Evolutionary conservation across 2,797 vertebrate species (phyloP), one percentile per base, ranked within the genome.

Genomic region (Triplophysa yarkandensis): DNA sequence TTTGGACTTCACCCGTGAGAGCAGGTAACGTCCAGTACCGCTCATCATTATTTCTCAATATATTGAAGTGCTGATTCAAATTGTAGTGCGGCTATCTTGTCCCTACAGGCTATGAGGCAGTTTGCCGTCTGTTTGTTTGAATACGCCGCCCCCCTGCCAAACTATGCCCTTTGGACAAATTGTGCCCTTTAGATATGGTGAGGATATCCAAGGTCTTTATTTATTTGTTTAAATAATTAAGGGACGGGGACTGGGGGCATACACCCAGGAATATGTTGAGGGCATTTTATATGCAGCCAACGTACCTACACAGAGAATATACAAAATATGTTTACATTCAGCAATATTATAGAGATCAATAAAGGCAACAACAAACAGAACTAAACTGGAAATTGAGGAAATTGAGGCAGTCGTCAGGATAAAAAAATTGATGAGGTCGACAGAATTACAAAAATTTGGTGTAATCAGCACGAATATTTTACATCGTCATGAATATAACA

Each of bases 31-130:
- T 32, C 63, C 58, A 52, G 46, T 48, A 50, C n/a, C 21, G 21
- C 46, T 36, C 54, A 11, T 28, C 68, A 55, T 41, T 72, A 27
- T 50, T 39, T 62, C 64, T 68, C 73, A 62, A 73, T 67, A 48
- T 46, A 78, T 46, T 5, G 7, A 23, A 54, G 32, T 30, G 68
- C 39, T 44, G 64, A 60, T 60, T 71, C 62, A 46, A 72, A 68
- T 54, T 44, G 55, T 17, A n/a, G 34, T 25, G 57, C 27, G 32
- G 57, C 34, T 46, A 39, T 54, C 43, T 46, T 41, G 57, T 62
- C 58, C 64, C 76, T 68, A 13, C 44, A 73, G 76, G 63, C 69
- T 77, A 41, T 41, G 27, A 71, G 60, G 16, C 17, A 13, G 46
- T 73, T 27, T 65, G 44, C 70, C 23, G 32, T 19, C 43, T 71